These are phyloP conservation scores for Phocides pigmalion DNA, from an alignment of 1,140 invertebrate genomes.

Conservation along the genomic window DNA sequence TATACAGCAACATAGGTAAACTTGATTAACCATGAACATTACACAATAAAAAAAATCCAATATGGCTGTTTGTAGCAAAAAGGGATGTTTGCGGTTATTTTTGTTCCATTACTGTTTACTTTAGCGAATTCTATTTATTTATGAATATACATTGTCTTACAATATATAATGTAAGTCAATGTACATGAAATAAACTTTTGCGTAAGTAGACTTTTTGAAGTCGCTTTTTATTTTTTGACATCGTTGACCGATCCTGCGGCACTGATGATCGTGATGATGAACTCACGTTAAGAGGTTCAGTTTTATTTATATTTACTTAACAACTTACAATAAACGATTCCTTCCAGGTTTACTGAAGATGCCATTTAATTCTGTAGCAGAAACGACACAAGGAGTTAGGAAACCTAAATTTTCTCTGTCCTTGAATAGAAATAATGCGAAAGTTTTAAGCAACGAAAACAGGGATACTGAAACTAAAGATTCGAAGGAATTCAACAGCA, in stretches of 20 bases:
- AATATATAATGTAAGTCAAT: conserved; percentile 77
- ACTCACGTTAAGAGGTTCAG: conserved; percentile 37
- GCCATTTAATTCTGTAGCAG: conserved; percentile 77
- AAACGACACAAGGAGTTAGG: conserved; percentile 77
- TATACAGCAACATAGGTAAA: too few species aligned
- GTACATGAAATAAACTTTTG: conserved; percentile 60
- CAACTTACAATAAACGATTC: conserved; percentile 37
- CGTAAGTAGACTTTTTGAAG: conserved; percentile 61
- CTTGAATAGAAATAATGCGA: conserved; percentile 76
- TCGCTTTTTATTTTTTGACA: conserved; percentile 43
- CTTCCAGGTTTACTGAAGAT: conserved; percentile 82
- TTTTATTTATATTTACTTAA: conserved; percentile 50
- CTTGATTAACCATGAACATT: too few species aligned
- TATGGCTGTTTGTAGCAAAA: conserved; percentile 63
- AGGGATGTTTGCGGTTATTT: conserved; percentile 62
- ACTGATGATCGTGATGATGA: too few species aligned
- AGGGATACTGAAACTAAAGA: conserved; percentile 48
- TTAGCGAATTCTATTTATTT: conserved; percentile 50
- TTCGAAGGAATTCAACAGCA: conserved; percentile 46
- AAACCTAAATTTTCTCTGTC: conserved; percentile 76
- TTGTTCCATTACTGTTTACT: conserved; percentile 59
- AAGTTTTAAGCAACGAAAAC: conserved; percentile 64
- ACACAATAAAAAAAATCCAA: conserved; percentile 41
- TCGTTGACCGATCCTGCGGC: conserved; percentile 60
- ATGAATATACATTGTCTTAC: conserved; percentile 63